These are phyloP conservation scores for Gopherus flavomarginatus DNA, from an alignment of 2,113 vertebrate species.

Conservation along the genomic window DNA sequence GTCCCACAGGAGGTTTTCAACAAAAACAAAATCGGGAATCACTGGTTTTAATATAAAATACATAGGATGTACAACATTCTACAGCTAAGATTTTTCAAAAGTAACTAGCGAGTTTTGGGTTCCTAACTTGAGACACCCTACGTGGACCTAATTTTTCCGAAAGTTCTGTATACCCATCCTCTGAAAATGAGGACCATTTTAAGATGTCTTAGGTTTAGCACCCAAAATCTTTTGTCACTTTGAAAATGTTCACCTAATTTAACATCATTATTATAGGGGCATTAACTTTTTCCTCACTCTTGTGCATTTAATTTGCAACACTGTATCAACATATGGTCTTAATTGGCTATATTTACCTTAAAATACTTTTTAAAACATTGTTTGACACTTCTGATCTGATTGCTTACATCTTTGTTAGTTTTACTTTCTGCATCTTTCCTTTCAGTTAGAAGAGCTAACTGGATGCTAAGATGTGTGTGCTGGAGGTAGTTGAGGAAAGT, in stretches of 20 bases:
- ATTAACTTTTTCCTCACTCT: background rate
- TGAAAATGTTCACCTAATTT: background rate
- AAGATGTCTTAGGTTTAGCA: background rate
- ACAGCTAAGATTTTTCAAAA: background rate
- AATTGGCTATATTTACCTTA: background rate
- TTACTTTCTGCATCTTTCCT: background rate
- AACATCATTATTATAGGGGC: background rate
- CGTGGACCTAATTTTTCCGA: background rate
- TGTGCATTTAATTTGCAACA: background rate
- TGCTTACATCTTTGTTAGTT: background rate
- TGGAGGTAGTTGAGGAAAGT: background rate
- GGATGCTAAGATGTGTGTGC: slow-evolving; percentile 17
- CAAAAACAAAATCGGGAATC: background rate
- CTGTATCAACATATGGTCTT: background rate
- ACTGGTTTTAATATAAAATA: background rate
- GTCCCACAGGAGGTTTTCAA: background rate
- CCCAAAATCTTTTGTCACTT: background rate
- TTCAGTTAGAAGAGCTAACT: background rate
- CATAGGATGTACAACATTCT: background rate
- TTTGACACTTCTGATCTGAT: background rate
- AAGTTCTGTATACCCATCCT: background rate
- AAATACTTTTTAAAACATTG: background rate
- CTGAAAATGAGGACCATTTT: background rate
- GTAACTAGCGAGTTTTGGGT: background rate
- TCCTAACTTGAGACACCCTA: background rate